Base-by-base conservation (phyloP, 2,888 invertebrate species). In the Epinotia brunnichana region DNA sequence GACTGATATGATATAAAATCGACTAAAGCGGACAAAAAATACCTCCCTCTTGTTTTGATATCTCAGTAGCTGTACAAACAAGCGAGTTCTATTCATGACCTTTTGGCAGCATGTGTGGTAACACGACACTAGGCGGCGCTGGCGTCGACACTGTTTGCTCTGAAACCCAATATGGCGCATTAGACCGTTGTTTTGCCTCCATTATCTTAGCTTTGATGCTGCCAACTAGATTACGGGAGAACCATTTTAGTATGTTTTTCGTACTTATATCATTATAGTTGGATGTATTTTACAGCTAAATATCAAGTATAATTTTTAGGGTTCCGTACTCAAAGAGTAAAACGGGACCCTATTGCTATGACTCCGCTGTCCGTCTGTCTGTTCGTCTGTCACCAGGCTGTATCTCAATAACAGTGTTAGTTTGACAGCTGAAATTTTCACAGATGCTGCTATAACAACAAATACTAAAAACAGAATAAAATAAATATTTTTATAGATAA, bases 121-220 rank as follows among this genome's bases (percentile, higher is more conserved):
- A 92, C 81, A 76, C 78, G 86, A 92, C 87, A 89, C 91, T 85
- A 84, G 87, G 82, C 83, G 80, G 77, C 81, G 80, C 74, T 77
- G 77, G 76, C 78, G 77, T 77, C 77, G 77, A 74, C 75, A 73
- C 78, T 91, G 90, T 92, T 92, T 90, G 88, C 82, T 79, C 87
- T 83, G 92, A 83, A 91, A 92, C 87, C 82, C 80, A 87, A 92
- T 90, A 90, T 84, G 86, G 86, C 86, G 83, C 92, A 92, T 92
- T 92, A 92, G 90, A 87, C 83, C 82, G 83, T 89, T 90, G 90
- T 91, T 91, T 91, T 91, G 89, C 87, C 87, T 91, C 91, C 91
- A 92, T 92, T 92, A 92, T 90, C 90, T 88, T 77, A 77, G 84
- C 90, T 90, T 91, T 92, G 91, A 91, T 90, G 90, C 88, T 84